Conservation (phyloP, 2,888 invertebrate genomes). For the Drosophila fulvimacula region DNA sequence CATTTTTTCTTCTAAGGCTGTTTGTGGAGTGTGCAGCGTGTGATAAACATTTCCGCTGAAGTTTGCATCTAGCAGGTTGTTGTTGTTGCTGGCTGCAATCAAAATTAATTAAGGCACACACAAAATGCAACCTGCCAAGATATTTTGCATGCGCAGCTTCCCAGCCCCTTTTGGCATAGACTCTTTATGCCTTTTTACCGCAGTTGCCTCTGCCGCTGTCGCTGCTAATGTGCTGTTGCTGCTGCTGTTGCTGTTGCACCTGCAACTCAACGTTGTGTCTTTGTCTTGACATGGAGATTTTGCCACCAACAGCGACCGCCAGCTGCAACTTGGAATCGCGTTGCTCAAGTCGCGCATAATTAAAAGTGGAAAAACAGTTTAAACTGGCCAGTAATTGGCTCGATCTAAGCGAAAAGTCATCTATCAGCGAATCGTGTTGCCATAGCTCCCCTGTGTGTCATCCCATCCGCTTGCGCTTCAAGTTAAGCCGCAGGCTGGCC, state of each 20-base stretch:
- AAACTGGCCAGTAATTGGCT: slow-evolving; percentile 50
- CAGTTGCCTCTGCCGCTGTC: slow-evolving; percentile 53
- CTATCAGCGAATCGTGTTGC: slow-evolving; percentile 28
- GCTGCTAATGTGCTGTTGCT: neutral
- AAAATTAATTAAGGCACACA: slow-evolving; percentile 76
- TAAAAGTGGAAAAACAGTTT: slow-evolving; percentile 62
- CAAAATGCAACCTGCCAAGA: slow-evolving; percentile 44
- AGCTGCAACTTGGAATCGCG: slow-evolving; percentile 38
- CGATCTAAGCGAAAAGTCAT: slow-evolving; percentile 33
- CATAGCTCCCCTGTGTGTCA: slow-evolving; percentile 27
- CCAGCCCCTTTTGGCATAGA: slow-evolving; percentile 32
- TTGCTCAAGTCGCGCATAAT: slow-evolving; percentile 63
- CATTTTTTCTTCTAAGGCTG: slow-evolving; percentile 4
- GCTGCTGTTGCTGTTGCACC: slow-evolving; percentile 51
- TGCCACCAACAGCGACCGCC: slow-evolving; percentile 58
- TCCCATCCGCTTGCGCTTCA: slow-evolving; percentile 8
- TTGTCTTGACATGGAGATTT: slow-evolving; percentile 60
- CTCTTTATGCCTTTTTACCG: slow-evolving; percentile 71
- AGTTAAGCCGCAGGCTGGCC: slow-evolving; percentile 2
- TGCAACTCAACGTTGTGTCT: slow-evolving; percentile 59
- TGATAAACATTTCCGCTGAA: slow-evolving; percentile 74
- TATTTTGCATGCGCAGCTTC: slow-evolving; percentile 55
- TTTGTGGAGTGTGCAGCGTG: slow-evolving; percentile 49
- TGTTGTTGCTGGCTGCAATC: slow-evolving; percentile 57
- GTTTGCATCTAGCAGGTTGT: slow-evolving; percentile 33